Percentiles rank a stretch among this genome's conserved stretches.
These are phyloP conservation scores for Steinernema hermaphroditum DNA, from an alignment of 2,888 invertebrate species.

Conservation along the genomic window DNA sequence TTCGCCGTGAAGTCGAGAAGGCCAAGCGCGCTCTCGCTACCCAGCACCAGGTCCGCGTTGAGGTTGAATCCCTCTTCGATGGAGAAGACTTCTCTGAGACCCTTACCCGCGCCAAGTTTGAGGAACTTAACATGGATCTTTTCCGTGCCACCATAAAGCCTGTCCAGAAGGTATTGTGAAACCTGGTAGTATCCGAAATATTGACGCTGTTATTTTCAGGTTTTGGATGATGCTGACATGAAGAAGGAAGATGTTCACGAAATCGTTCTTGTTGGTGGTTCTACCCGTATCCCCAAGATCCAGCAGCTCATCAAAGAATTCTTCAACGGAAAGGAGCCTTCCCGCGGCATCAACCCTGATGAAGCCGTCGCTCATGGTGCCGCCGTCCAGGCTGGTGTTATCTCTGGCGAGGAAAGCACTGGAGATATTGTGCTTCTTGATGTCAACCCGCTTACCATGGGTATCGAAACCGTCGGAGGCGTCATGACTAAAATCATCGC, in stretches of 20 bases:
- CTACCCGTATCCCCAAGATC: conserved; percentile 97
- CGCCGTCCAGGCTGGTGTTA: conserved; percentile 95
- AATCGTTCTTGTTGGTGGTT: conserved; percentile 97
- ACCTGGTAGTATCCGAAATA: not conserved
- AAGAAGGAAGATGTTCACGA: conserved; percentile 97
- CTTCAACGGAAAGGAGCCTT: conserved; percentile 96
- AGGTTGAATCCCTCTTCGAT: conserved; percentile 97
- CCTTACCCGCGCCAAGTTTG: conserved; percentile 91
- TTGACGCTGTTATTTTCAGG: conserved; percentile 66
- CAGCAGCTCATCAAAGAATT: conserved; percentile 74
- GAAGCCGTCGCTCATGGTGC: conserved; percentile 94
- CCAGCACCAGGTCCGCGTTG: conserved; percentile 83
- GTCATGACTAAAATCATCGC: conserved; percentile 99
- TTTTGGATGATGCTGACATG: conserved; percentile 97
- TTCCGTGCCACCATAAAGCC: conserved; percentile 88
- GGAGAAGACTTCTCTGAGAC: conserved; percentile 98
- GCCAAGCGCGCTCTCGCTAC: conserved; percentile 79
- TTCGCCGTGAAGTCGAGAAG: conserved; percentile 68
- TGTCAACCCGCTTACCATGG: conserved; percentile 97
- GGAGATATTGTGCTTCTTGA: conserved; percentile 93
- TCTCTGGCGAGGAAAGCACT: conserved; percentile 83
- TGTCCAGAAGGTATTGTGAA: conserved; percentile 77
- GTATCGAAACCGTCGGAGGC: conserved; percentile 98
- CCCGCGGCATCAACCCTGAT: conserved; percentile 83
- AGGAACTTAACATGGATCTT: conserved; percentile 68